Base-by-base conservation (phyloP, 1,140 invertebrate species). In the Drosophila truncata region DNA sequence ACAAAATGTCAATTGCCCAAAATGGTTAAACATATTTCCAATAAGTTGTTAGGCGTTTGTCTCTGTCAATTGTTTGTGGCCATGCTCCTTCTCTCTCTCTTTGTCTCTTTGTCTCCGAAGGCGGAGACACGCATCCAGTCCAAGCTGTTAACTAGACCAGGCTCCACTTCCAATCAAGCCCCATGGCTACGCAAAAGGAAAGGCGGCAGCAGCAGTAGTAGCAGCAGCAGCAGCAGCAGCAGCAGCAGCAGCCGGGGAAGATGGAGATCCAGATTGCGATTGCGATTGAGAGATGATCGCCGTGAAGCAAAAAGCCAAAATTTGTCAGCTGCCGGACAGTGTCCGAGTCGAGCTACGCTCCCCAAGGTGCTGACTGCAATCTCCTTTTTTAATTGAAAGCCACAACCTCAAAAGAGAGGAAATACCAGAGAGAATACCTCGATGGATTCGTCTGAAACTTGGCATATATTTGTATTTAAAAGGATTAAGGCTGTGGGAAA, bases 21-120 rank as follows among this genome's bases (percentile, higher is more conserved):
- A 86, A 88, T 77, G 83, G 80, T 76, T 88, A 88, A 88, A 83
- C 83, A 86, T 86, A 88, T 86, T 86, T 88, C 64, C 84, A 88
- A 86, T 86, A 88, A 86, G 80, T 83, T 80, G 83, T 88, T 86
- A 83, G 82, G 76, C 82, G 84, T 83, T 88, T 86, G 84, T 78
- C 78, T 78, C 74, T 82, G 78, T 78, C 82, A 60, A 35, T 75
- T 73, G 61, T 72, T 65, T 54, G 73, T 35, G 47, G 41, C 41
- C 41, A 42, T 14, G 66, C 55, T 58, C 37, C 29, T 64, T 55
- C 33, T 35, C 33, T 6, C 18, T 33, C 54, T 52, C 49, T n/a
- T n/a, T n/a, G n/a, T n/a, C n/a, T n/a, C n/a, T n/a, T n/a, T n/a
- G n/a, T n/a, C n/a, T 39, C 47, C 64, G 37, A 29, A 41, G 66